These are phyloP conservation scores for Cantharis flavilabris DNA, from an alignment of 2,888 invertebrate species.

Conservation along the genomic window DNA sequence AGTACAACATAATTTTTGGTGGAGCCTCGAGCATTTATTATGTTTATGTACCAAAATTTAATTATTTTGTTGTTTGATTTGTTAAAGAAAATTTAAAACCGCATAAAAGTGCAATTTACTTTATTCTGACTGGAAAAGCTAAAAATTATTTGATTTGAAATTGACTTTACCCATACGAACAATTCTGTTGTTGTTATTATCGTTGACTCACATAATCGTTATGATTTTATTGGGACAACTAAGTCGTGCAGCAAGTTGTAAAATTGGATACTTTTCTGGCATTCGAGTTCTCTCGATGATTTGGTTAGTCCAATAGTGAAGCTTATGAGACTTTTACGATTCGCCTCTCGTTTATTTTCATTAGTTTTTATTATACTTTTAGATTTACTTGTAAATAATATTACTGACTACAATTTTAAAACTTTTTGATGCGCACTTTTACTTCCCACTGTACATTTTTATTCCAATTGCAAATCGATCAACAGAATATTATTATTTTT, in stretches of 20 bases:
- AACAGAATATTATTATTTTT: background rate
- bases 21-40: background rate
- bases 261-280: conserved; percentile 34
- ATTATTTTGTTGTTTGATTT: background rate
- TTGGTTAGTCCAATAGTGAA: conserved; percentile 17
- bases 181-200: conserved; percentile 9
- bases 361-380: conserved; percentile 28
- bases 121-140: background rate
- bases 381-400: conserved; percentile 28
- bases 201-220: conserved; percentile 32
- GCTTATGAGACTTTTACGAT: conserved; percentile 28
- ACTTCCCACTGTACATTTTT: background rate
- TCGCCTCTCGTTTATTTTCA: conserved; percentile 25
- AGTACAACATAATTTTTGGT: background rate
- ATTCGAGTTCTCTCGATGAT: conserved; percentile 27
- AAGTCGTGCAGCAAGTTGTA: conserved; percentile 35
- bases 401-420: background rate
- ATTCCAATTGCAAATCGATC: background rate
- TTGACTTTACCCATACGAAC: conserved; percentile 7
- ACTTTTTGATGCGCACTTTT: background rate
- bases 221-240: conserved; percentile 39
- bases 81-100: background rate
- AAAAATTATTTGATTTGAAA: background rate
- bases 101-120: background rate
- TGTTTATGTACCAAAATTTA: background rate